Percentiles rank a stretch among this genome's conserved stretches.
Evolutionary conservation across 2,888 invertebrate genomes (phyloP).

Genomic region (Hoplodrina ambigua): DNA sequence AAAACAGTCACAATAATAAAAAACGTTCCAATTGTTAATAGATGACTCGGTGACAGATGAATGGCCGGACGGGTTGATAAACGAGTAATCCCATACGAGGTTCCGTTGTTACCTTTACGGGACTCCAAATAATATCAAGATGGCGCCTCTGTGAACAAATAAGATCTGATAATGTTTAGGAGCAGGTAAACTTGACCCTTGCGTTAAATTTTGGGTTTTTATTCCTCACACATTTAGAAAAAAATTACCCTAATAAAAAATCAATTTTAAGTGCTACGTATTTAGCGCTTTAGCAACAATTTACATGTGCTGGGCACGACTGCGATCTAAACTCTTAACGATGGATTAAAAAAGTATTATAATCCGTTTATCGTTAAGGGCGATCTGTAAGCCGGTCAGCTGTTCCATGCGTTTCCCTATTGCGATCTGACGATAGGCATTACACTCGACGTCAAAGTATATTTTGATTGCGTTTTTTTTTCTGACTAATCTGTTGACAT

Average conservation of each 20-base stretch:
- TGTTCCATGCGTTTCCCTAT: conserved; percentile 57
- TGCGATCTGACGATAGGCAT: conserved; percentile 51
- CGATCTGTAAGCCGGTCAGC: conserved; percentile 58
- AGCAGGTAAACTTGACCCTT: conserved; percentile 76
- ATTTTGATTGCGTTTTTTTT: conserved; percentile 33
- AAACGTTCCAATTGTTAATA: conserved; percentile 60
- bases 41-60: conserved; percentile 67
- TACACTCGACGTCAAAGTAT: conserved; percentile 43
- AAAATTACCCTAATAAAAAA: conserved; percentile 69
- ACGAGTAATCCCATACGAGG: conserved; percentile 61
- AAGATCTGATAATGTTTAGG: conserved; percentile 75
- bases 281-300: conserved; percentile 64
- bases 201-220: conserved; percentile 68
- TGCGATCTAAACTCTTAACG: conserved; percentile 36
- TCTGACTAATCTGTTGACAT: conserved; percentile 29
- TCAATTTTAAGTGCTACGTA: conserved; percentile 63
- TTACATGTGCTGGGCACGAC: conserved; percentile 45
- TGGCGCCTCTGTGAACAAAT: conserved; percentile 77
- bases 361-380: conserved; percentile 58
- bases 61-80: conserved; percentile 66
- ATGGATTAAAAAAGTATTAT: conserved; percentile 52
- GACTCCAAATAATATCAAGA: conserved; percentile 68
- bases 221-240: conserved; percentile 56
- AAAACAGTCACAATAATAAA: conserved; percentile 42
- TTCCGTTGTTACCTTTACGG: conserved; percentile 63